Percentiles rank a stretch among this genome's conserved stretches.
phyloP scores from a whole-genome alignment of 1,140 invertebrate genomes.

The Philopotamus ludificatus region DNA sequence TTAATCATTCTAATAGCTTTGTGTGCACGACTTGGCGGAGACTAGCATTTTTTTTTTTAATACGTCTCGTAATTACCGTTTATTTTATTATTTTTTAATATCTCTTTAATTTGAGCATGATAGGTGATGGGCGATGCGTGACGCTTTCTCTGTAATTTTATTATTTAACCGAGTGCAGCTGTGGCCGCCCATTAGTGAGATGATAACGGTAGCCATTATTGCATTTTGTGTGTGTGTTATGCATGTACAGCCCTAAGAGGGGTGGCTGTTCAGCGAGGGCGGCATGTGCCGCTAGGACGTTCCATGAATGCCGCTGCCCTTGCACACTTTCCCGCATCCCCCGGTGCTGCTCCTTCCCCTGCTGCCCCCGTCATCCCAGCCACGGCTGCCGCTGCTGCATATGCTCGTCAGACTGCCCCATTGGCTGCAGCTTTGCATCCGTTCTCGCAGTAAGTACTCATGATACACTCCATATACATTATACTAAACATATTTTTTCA shows the following conservation, averaged over 20 bases:
- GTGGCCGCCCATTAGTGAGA: constrained; percentile 26
- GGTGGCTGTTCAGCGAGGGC: constrained; percentile 67
- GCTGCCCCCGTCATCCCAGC: constrained; percentile 60
- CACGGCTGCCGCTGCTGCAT: constrained; percentile 56
- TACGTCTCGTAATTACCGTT: constrained; percentile 35
- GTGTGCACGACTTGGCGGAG: constrained; percentile 42
- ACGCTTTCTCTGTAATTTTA: constrained; percentile 38
- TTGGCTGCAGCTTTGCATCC: constrained; percentile 60
- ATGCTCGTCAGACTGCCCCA: constrained; percentile 46
- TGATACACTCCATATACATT: constrained; percentile 40
- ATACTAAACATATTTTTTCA: constrained; percentile 42
- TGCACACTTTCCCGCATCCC: constrained; percentile 58
- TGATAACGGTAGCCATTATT: constrained; percentile 41
- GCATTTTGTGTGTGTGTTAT: constrained; percentile 47
- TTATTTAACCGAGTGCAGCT: constrained; percentile 23
- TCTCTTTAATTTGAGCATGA: constrained; percentile 33
- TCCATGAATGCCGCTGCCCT: constrained; percentile 55
- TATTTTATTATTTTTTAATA: constrained; percentile 33
- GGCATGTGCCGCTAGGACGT: constrained; percentile 56
- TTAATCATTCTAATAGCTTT: constrained; percentile 43
- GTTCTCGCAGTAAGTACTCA: constrained; percentile 68
- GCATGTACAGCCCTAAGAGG: constrained; percentile 64
- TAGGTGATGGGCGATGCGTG: constrained; percentile 41
- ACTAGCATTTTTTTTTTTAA: constrained; percentile 42
- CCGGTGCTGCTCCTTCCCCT: constrained; percentile 58